Evolutionary conservation across 2,888 invertebrate genomes (phyloP).

Genomic region (Frankliniella intonsa): DNA sequence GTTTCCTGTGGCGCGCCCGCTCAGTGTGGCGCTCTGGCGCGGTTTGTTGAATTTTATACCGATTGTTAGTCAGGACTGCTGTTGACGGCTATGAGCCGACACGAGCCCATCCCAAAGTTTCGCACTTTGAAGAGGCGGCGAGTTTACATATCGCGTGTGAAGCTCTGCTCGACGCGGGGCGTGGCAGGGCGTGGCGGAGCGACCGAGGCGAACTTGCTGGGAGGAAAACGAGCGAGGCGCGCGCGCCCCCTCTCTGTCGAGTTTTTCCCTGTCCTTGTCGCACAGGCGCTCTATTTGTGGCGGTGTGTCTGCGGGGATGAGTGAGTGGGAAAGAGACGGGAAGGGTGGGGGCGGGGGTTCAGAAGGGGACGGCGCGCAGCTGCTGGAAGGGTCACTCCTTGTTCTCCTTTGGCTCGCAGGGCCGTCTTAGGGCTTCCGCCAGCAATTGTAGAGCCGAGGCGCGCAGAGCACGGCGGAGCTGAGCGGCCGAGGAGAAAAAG

Average conservation of each 20-base stretch:
- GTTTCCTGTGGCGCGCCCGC: too few species aligned
- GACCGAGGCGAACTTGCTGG: too few species aligned
- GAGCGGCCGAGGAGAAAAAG: neutral
- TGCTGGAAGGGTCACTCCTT: neutral
- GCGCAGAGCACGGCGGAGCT: neutral
- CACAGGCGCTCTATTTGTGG: too few species aligned
- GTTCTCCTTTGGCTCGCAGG: neutral
- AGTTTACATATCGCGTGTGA: neutral
- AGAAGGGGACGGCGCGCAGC: neutral
- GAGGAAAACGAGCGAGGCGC: neutral
- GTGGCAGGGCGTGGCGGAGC: neutral
- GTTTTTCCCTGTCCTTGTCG: too few species aligned
- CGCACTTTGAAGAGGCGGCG: neutral
- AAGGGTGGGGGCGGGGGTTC: neutral
- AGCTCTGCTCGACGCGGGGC: neutral
- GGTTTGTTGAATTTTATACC: too few species aligned
- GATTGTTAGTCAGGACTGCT: too few species aligned
- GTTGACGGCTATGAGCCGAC: neutral
- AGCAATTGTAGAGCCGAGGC: constrained; percentile 11
- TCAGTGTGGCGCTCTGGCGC: too few species aligned
- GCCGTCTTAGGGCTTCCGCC: neutral
- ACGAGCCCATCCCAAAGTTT: constrained; percentile 1
- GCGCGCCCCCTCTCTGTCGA: too few species aligned
- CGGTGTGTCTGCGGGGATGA: neutral
- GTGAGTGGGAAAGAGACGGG: neutral